Base-by-base conservation (phyloP, 2,888 invertebrate species). In the Lithophane ornitopus region DNA sequence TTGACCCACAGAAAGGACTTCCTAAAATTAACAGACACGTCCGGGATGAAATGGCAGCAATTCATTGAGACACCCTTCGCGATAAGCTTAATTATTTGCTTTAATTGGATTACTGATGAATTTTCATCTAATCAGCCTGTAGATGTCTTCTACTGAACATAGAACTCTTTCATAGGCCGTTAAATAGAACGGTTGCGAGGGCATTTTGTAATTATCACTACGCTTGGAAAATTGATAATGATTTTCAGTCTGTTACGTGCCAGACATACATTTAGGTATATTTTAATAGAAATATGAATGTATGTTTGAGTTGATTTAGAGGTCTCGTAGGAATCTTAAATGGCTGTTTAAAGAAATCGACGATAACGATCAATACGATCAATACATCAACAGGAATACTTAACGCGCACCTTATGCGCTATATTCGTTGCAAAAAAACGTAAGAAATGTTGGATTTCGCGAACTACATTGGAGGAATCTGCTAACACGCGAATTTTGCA, bases 31-130 rank as follows among this genome's bases (percentile, higher is more conserved):
- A 76, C 65, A 69, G 83, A 66, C 73, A 74, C 65, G 65, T 81
- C 85, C 65, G 52, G 65, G 34, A 28, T 62, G 70, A 34, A 82
- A 82, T 46, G 63, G 59, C 26, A 54, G 61, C 71, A 76, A 71
- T 82, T 85, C 66, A 76, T 82, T 58, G 56, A 61, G 61, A 66
- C 65, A 71, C 63, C 78, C 78, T 72, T 70, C 19, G 68, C 41
- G 83, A 71, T 82, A 77, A 82, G 61, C 65, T 77, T 71, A 71
- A 77, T 77, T 82, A 85, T 82, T 82, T 77, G 52, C 34, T 77
- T 66, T 82, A 82, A 82, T 82, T 85, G 52, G 58, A 85, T 82
- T 54, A 67, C 83, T 82, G 70, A 58, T 61, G 85, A 85, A 81
- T 80, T 84, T 71, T 22, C 28, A 70, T 70, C 16, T 79, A 65